Conservation (phyloP, 2,888 invertebrate species). For the Monochamus alternatus region DNA sequence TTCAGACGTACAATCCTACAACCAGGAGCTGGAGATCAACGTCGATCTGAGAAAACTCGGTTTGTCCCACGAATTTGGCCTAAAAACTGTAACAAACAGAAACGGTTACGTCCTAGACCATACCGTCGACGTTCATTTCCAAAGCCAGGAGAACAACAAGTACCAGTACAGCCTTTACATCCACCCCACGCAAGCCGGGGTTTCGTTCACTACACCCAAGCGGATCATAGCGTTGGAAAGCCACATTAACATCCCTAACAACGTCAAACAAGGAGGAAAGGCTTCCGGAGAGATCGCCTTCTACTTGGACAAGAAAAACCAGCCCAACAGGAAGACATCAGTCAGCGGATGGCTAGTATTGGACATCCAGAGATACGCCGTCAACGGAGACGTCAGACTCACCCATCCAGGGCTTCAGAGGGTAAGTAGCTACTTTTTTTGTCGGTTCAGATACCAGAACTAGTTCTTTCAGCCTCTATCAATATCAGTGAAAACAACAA, state of each 20-base stretch:
- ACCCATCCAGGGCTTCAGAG: constrained; percentile 79
- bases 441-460: neutral
- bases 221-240: constrained; percentile 79
- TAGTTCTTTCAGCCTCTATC: constrained; percentile 50
- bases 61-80: constrained; percentile 82
- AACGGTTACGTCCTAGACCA: constrained; percentile 77
- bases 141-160: constrained; percentile 79
- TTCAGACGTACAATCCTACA: constrained; percentile 73
- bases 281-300: constrained; percentile 77
- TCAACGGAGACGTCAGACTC: constrained; percentile 76
- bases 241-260: constrained; percentile 52
- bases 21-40: constrained; percentile 78
- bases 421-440: constrained; percentile 41
- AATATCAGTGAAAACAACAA: constrained; percentile 47
- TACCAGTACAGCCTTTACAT: constrained; percentile 81
- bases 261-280: constrained; percentile 72
- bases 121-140: constrained; percentile 81
- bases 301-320: constrained; percentile 81
- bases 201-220: constrained; percentile 79
- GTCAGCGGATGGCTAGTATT: constrained; percentile 74
- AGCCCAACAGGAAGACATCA: constrained; percentile 80
- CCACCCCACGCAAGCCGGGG: constrained; percentile 77
- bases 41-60: constrained; percentile 84
- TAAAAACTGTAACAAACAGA: constrained; percentile 78
- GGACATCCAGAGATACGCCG: constrained; percentile 71